phyloP scores from a whole-genome alignment of 1,140 invertebrate species.

The Ruditapes philippinarum region DNA sequence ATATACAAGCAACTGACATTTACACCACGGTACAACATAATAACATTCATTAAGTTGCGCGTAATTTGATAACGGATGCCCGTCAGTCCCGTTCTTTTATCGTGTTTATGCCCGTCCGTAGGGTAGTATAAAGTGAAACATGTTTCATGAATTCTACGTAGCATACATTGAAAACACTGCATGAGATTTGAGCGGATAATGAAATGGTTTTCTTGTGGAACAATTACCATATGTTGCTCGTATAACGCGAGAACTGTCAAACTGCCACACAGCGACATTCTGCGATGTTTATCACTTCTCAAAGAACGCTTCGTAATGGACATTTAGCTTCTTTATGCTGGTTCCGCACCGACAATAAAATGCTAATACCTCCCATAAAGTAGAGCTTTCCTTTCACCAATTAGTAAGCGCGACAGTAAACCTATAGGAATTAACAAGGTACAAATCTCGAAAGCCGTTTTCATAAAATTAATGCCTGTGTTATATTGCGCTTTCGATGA shows the following conservation, averaged over 20 bases:
- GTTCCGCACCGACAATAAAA: slow-evolving; percentile 56
- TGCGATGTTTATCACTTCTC: slow-evolving; percentile 48
- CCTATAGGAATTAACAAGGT: slow-evolving; percentile 61
- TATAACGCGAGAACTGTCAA: slow-evolving; percentile 11
- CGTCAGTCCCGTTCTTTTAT: too few species aligned
- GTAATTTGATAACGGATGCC: too few species aligned
- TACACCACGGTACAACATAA: too few species aligned
- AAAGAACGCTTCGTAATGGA: slow-evolving; percentile 51
- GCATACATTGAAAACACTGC: not conserved
- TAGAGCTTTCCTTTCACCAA: slow-evolving; percentile 55
- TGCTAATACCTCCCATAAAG: slow-evolving; percentile 64
- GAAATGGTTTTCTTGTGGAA: not conserved
- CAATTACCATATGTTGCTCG: slow-evolving; percentile 30
- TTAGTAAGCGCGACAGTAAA: slow-evolving; percentile 52
- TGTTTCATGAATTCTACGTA: too few species aligned
- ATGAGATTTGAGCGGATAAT: not conserved
- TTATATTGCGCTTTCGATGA: slow-evolving; percentile 57
- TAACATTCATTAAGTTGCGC: too few species aligned
- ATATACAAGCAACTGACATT: too few species aligned
- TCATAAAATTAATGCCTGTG: slow-evolving; percentile 59
- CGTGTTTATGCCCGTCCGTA: too few species aligned
- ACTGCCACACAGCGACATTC: slow-evolving; percentile 28
- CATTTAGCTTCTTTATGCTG: slow-evolving; percentile 49
- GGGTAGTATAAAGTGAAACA: too few species aligned
- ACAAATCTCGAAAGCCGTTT: slow-evolving; percentile 57